Conservation (phyloP, 2,113 vertebrate species). For the Panurus biarmicus region DNA sequence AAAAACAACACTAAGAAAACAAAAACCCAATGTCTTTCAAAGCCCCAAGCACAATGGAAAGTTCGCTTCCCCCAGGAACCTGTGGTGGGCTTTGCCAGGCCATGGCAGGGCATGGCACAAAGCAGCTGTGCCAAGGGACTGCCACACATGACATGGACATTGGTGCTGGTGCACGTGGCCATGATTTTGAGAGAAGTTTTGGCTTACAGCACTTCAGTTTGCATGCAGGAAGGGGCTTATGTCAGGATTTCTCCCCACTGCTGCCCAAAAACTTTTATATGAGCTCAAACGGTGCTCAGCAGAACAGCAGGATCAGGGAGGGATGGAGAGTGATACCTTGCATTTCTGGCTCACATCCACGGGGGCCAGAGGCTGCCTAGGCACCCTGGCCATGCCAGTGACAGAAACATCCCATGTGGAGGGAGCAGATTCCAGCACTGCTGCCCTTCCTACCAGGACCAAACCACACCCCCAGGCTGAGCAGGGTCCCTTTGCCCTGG, state of each 20-base stretch:
- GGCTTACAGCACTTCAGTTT: not conserved
- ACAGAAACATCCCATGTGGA: fast-evolving
- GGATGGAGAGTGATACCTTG: not conserved
- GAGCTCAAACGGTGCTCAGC: not conserved
- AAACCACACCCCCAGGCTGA: not conserved
- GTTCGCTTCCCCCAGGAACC: slow-evolving; percentile 9
- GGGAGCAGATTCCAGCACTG: fast-evolving
- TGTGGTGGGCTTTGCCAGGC: not conserved
- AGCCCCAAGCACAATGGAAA: not conserved
- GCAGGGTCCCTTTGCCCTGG: not conserved
- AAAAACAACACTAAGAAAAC: not conserved
- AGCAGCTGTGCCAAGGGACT: not conserved
- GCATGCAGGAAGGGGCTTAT: not conserved
- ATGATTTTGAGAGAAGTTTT: not conserved
- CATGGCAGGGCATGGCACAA: not conserved
- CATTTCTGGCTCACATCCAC: fast-evolving
- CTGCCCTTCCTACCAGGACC: not conserved
- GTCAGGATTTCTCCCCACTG: not conserved
- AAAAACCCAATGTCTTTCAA: not conserved
- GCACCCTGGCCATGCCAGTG: not conserved
- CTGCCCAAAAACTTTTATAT: not conserved
- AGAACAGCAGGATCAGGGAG: not conserved
- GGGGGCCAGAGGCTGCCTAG: not conserved
- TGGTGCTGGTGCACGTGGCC: fast-evolving
- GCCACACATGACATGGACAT: fast-evolving